A percentile compares a stretch with the other conserved stretches of the same genome.
These are phyloP conservation scores for Glaucidium brasilianum DNA, from an alignment of 2,113 vertebrate genomes.

Conservation along the genomic window DNA sequence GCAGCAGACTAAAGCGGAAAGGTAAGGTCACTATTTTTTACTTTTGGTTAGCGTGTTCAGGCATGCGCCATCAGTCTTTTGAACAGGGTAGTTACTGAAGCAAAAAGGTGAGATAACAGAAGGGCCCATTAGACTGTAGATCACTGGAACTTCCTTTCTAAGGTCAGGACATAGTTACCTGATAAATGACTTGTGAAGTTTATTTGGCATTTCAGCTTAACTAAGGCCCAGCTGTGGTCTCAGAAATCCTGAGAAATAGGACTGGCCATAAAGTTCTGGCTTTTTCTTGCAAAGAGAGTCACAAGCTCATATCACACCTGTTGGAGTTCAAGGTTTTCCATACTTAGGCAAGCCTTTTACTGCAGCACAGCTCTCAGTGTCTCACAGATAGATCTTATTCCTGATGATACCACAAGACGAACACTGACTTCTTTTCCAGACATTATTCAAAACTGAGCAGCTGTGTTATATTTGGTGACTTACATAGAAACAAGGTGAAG, in stretches of 20 bases:
- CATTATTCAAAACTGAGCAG: not conserved
- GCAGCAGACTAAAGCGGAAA: not conserved
- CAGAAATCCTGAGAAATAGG: not conserved
- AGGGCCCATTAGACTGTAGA: not conserved
- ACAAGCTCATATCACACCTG: not conserved
- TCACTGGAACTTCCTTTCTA: not conserved
- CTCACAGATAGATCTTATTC: not conserved
- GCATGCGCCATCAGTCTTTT: not conserved
- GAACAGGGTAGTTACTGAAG: not conserved
- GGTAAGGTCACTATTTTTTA: not conserved
- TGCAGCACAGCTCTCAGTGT: not conserved
- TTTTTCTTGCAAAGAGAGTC: not conserved
- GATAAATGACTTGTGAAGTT: not conserved
- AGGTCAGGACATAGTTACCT: not conserved
- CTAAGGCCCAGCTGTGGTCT: not conserved
- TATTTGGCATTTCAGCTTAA: not conserved
- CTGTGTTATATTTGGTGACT: not conserved
- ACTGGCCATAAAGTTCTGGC: not conserved
- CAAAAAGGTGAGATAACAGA: not conserved
- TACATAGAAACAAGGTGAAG: not conserved
- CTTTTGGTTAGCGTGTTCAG: not conserved
- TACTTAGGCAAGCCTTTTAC: not conserved
- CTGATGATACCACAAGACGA: not conserved
- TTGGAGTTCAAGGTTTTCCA: not conserved
- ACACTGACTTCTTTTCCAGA: not conserved